Evolutionary conservation across 2,797 vertebrate species (phyloP), one percentile per base, ranked within the genome.

Genomic region (Lycodopsis pacificus): DNA sequence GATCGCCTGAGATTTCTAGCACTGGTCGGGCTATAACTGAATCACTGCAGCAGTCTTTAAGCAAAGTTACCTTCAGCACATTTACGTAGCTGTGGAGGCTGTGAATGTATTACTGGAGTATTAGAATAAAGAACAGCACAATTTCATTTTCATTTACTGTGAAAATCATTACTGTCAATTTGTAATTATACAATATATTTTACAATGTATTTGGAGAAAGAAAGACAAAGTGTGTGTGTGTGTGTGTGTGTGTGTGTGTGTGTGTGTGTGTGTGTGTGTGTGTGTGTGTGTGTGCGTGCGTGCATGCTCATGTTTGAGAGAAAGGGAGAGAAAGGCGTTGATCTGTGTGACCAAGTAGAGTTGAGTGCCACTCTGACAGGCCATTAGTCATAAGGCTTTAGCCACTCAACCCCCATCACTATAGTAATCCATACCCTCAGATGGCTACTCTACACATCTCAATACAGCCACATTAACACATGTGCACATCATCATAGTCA

Each of bases 341-440:
- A 97, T 97, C 95, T 96, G 95, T 95, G 94, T 96, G 97, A 97
- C 96, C 96, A 96, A 97, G 95, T 91, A 90, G 91, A 96, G 93
- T 83, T 94, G 94, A 96, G 95, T 95, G 93, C 93, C 92, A 93
- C 93, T 93, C 91, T 97, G 97, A 95, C 90, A 91, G 91, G 88
- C 84, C 86, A 94, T 95, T 92, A 92, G 83, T 93, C 91, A 91
- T 84, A 67, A 69, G 63, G 89, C 89, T 91, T 93, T 91, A 91
- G 85, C 86, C 86, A 93, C 91, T 93, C 88, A 91, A 68, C 81
- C 93, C 93, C 95, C 93, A 96, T 98, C 95, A 95, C 93, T 65
- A 92, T 88, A 94, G 93, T 96, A 97, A 98, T 98, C 97, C 95
- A 97, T 97, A 97, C 95, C 89, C 89, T 95, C 94, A 96, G 92